A percentile compares a stretch with the other conserved stretches of the same genome.
phyloP scores from a whole-genome alignment of 1,140 invertebrate genomes.

The Drosophila carrolli region DNA sequence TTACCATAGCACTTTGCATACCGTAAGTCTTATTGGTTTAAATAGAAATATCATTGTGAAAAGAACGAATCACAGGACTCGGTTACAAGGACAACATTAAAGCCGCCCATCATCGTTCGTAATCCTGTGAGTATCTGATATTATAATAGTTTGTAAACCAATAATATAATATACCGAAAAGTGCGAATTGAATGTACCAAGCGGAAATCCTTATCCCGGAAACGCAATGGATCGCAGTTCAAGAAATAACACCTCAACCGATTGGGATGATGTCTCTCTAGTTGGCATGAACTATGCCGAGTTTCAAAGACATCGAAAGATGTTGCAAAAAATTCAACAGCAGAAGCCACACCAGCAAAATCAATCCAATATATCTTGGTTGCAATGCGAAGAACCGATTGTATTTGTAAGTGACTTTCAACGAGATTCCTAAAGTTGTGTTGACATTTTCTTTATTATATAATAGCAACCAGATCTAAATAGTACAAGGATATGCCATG shows the following conservation, averaged over 20 bases:
- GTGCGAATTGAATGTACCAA: not conserved
- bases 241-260: not conserved
- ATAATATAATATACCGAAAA: not conserved
- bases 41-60: not conserved
- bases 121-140: not conserved
- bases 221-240: not conserved
- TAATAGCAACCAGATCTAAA: conserved; percentile 39
- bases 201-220: not conserved
- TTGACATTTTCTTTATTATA: not conserved
- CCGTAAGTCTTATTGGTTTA: not conserved
- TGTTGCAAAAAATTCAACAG: conserved; percentile 1
- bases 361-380: not conserved
- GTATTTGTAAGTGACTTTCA: conserved; percentile 34
- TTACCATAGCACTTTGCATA: not conserved
- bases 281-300: conserved; percentile 21
- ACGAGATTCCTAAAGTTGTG: too few species aligned
- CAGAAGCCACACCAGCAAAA: not conserved
- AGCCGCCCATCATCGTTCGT: not conserved
- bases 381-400: conserved; percentile 1
- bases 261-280: conserved; percentile 4
- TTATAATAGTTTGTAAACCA: not conserved
- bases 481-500: conserved; percentile 34
- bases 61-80: not conserved
- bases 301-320: conserved; percentile 3
- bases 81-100: not conserved